Evolutionary conservation across 1,140 invertebrate species (phyloP), one percentile per base, ranked within the genome.

Genomic region (Yoshiicerus persimilis): DNA sequence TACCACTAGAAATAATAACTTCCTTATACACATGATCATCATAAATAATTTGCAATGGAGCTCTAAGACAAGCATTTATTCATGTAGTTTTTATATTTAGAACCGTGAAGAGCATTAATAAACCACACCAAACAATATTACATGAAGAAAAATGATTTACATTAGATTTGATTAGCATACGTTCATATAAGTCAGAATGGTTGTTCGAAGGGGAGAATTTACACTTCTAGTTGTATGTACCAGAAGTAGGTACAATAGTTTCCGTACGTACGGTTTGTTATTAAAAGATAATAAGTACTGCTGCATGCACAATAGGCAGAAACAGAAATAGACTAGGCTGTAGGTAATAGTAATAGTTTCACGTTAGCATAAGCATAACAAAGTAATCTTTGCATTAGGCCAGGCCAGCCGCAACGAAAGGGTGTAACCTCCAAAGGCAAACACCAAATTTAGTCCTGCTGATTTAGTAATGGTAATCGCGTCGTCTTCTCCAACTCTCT

Each of bases 371-470:
- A 30, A 70, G 30, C 30, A 32, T 70, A 70, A 70, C 66, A 70
- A 0, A 30, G 66, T 70, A 70, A 70, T 70, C 66, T 70, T 30
- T 70, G 66, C 66, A 70, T 70, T 30, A 27, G 25, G 25, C 25
- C n/a, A n/a, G n/a, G n/a, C n/a, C 41, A 47, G 41, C 41, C 66
- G 66, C 27, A 70, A 70, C 66, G 66, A 80, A 80, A 36, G 75
- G 75, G 75, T 80, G 75, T 80, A 80, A 32, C 34, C 75, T 80
- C 75, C 32, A 80, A 80, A 80, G 30, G 75, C 75, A 80, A 80
- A 80, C 75, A 80, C 75, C 75, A 80, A 80, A 80, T 80, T 80
- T 80, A 80, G 75, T 80, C 75, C 75, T 34, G 34, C 75, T 80
- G 30, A 80, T 38, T 80, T 80, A 70, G 66, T 70, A 70, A 70